phyloP scores from a whole-genome alignment of 2,797 vertebrate species.

The Halcyon leucocephala region DNA sequence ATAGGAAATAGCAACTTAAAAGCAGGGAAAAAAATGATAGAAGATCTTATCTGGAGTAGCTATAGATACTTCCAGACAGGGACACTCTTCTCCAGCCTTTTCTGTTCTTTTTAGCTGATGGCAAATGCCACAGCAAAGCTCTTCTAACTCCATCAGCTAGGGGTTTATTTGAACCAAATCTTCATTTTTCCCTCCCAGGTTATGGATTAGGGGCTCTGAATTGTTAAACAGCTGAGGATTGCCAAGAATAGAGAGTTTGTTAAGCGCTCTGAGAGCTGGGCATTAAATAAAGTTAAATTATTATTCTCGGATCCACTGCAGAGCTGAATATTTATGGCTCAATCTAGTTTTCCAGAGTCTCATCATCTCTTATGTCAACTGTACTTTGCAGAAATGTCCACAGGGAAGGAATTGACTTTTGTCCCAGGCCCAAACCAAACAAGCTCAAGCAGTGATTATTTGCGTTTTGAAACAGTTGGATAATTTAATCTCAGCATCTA shows the following conservation, averaged over 20 bases:
- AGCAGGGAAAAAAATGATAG: not conserved
- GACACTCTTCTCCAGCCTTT: not conserved
- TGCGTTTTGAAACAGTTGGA: constrained; percentile 29
- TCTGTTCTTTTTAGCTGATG: not conserved
- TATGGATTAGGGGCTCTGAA: constrained; percentile 54
- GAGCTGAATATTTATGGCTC: constrained; percentile 61
- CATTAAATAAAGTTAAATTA: constrained; percentile 42
- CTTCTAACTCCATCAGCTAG: constrained; percentile 18
- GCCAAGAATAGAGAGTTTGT: constrained; percentile 36
- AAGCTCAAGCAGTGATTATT: constrained; percentile 62
- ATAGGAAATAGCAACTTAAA: not conserved
- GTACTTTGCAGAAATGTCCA: constrained; percentile 50
- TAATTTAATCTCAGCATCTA: constrained; percentile 63
- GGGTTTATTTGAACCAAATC: constrained; percentile 19
- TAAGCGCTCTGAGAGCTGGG: constrained; percentile 19
- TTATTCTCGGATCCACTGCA: not conserved
- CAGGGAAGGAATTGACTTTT: constrained; percentile 59
- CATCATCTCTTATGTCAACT: constrained; percentile 48
- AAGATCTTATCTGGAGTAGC: not conserved
- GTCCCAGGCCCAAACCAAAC: constrained; percentile 26
- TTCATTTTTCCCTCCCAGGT: constrained; percentile 51
- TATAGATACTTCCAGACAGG: not conserved
- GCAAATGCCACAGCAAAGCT: constrained; percentile 10
- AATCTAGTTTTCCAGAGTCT: constrained; percentile 55
- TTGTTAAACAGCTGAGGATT: constrained; percentile 43